phyloP scores from a whole-genome alignment of 1,140 invertebrate genomes.

The Bathynomus jamesi region DNA sequence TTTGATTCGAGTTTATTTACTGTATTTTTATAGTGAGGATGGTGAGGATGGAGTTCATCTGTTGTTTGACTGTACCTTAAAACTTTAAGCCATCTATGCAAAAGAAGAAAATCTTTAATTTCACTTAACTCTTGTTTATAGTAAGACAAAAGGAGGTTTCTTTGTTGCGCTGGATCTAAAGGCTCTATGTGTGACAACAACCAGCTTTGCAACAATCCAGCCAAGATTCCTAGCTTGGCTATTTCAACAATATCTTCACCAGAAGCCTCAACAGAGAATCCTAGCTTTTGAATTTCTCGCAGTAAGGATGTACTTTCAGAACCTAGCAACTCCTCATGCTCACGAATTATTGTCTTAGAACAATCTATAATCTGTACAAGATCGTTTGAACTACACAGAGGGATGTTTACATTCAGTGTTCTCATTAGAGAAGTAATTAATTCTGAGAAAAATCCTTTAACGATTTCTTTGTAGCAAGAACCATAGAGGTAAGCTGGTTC shows the following conservation, averaged over 20 bases:
- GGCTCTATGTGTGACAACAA: constrained; percentile 45
- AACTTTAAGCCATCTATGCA: not conserved
- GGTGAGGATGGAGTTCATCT: constrained; percentile 40
- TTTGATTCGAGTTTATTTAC: constrained; percentile 41
- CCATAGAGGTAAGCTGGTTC: not conserved
- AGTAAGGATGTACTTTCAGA: no score
- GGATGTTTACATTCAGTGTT: not conserved
- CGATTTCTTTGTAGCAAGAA: not conserved
- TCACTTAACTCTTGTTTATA: constrained; percentile 53
- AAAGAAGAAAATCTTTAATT: constrained; percentile 1
- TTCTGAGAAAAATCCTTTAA: not conserved
- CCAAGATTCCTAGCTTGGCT: constrained; percentile 39
- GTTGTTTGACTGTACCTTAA: constrained; percentile 10
- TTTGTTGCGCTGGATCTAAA: constrained; percentile 67
- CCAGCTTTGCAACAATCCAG: constrained; percentile 44
- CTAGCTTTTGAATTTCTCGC: no score
- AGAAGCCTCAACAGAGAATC: constrained; percentile 1
- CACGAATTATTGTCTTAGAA: no score
- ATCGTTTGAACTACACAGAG: not conserved
- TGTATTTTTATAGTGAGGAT: constrained; percentile 40
- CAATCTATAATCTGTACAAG: no score
- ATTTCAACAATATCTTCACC: constrained; percentile 11
- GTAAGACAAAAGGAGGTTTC: constrained; percentile 57
- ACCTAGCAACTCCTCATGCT: no score
- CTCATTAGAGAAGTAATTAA: constrained; percentile 1